phyloP scores from a whole-genome alignment of 2,113 vertebrate genomes.

The Mirounga angustirostris region DNA sequence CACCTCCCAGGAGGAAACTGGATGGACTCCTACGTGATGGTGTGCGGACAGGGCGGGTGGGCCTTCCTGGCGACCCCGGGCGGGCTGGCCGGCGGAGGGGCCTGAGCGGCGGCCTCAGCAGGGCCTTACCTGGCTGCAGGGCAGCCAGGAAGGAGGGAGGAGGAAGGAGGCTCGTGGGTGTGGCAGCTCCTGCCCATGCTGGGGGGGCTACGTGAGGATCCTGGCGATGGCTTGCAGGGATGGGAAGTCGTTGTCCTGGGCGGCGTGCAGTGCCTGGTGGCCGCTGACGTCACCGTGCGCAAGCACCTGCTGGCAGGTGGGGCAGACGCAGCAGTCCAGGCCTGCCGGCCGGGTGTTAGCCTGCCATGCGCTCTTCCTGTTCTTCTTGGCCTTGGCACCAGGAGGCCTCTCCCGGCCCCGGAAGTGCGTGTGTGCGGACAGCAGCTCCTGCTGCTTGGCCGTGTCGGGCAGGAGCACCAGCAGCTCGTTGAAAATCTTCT shows the following conservation, averaged over 20 bases:
- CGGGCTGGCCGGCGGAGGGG: neutral
- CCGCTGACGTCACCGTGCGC: conserved; percentile 92
- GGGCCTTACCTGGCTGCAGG: conserved; percentile 42
- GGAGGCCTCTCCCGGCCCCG: conserved; percentile 88
- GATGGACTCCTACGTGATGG: neutral
- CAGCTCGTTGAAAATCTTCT: conserved; percentile 95
- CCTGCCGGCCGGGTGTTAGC: conserved; percentile 83
- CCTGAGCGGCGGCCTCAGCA: neutral
- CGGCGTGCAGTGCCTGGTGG: conserved; percentile 94
- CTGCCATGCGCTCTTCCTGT: conserved; percentile 94
- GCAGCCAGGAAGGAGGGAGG: conserved; percentile 55
- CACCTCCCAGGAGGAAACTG: neutral
- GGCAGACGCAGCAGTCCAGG: conserved; percentile 95
- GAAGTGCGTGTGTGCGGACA: conserved; percentile 93
- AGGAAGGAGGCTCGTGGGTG: neutral
- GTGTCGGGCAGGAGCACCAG: conserved; percentile 96
- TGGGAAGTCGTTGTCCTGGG: conserved; percentile 94
- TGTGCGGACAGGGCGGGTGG: neutral
- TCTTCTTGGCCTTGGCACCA: conserved; percentile 91
- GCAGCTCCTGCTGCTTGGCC: conserved; percentile 96
- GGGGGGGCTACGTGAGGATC: conserved; percentile 93
- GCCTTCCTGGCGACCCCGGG: neutral
- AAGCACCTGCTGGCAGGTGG: conserved; percentile 96
- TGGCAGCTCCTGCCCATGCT: conserved; percentile 45
- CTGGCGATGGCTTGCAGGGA: conserved; percentile 96